Percentiles rank a stretch among this genome's conserved stretches.
These are phyloP conservation scores for Conus canariensis DNA, from an alignment of 2,888 invertebrate genomes.

Conservation along the genomic window DNA sequence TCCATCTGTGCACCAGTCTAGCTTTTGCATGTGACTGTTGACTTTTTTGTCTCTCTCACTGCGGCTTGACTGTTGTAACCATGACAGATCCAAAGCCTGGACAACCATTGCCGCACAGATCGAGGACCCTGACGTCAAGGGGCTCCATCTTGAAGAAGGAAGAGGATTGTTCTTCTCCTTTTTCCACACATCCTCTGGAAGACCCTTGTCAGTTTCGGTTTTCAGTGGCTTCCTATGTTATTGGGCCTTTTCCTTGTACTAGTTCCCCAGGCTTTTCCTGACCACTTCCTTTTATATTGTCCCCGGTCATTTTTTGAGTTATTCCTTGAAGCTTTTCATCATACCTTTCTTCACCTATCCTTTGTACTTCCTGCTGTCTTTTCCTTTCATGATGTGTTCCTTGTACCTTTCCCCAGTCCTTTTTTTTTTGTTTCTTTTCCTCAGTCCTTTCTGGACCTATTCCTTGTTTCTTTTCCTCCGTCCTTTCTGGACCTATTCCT, in stretches of 20 bases:
- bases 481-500: too few relatives aligned
- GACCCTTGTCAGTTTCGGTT: constrained; percentile 8
- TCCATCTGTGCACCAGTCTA: not conserved
- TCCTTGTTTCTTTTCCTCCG: too few relatives aligned
- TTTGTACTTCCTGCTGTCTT: too few relatives aligned
- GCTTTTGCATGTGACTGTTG: not conserved
- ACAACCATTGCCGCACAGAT: not conserved
- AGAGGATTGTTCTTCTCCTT: not conserved
- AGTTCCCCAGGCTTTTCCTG: not conserved
- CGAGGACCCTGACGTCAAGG: not conserved
- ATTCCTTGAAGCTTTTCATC: too few relatives aligned
- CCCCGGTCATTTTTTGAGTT: not conserved
- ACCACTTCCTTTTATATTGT: not conserved
- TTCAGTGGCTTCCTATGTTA: not conserved
- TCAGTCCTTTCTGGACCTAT: too few relatives aligned
- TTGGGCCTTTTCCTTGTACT: not conserved
- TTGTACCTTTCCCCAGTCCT: too few relatives aligned
- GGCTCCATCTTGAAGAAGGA: not conserved
- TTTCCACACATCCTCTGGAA: not conserved
- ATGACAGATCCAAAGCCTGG: constrained; percentile 3
- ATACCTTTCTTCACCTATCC: too few relatives aligned
- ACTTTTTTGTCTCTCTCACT: not conserved
- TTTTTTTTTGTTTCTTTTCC: too few relatives aligned
- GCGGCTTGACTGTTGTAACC: not conserved
- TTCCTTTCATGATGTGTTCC: too few relatives aligned